Evolutionary conservation across 2,888 invertebrate genomes (phyloP), one percentile per base, ranked within the genome.

Genomic region (Metopia argyrocephala): DNA sequence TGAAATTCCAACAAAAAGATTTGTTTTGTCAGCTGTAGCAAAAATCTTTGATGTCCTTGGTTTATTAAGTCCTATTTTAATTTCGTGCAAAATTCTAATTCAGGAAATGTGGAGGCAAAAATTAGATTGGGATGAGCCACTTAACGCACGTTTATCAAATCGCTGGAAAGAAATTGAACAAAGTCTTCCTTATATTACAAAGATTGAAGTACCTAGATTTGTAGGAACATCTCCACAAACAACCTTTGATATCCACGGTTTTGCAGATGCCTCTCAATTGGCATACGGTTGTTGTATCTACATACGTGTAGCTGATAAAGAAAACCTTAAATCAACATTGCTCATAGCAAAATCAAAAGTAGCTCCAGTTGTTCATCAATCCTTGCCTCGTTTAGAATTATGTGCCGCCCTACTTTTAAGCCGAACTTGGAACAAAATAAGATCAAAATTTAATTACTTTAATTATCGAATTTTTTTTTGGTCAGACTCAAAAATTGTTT

Each of bases 31-130:
- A 1, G 27, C 27, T 12, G 70, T 70, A 1, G 59, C 52, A 5
- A 73, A 45, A 54, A 56, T 62, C 2, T 73, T 73, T 54, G 64
- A 56, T 12, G 15, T 78, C 12, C 59, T 78, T 28, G 54, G 61
- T 20, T 18, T 76, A 18, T n/a, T 76, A 12, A 76, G 65, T 5
- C 76, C 70, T 12, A 59, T 78, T 21, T 18, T 76, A 15, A 57
- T 65, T 4, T 28, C 46, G 1, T 62, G 50, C 61, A 76, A 76
- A 54, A 69, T 70, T 0, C n/a, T 70, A 20, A 62, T 65, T 5
- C 54, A 76, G 12, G 52, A 71, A 20, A 12, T 71, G 23, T 62
- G 71, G 61, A 71, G 52, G 23, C 31, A 68, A 27, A 38, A 57
- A 27, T 56, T 64, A 3, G 57, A 25, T 25, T 65, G 73, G 64